phyloP scores from a whole-genome alignment of 1,140 invertebrate genomes.

The Drosophila mojavensis region DNA sequence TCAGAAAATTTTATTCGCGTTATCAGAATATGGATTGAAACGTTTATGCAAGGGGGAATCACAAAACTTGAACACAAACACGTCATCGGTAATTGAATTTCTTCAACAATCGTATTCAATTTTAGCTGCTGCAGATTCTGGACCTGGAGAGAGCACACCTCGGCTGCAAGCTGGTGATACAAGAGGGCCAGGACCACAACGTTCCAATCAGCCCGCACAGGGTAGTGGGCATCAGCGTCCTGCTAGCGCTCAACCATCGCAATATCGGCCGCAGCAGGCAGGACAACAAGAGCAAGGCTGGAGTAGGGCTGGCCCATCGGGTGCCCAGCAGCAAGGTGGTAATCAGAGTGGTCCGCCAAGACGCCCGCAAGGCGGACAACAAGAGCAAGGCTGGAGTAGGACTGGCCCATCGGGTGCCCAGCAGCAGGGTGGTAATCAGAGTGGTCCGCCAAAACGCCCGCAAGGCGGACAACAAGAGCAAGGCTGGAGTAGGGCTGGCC shows the following conservation, averaged over 20 bases:
- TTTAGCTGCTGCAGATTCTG: not conserved
- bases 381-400: not conserved
- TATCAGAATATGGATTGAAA: not conserved
- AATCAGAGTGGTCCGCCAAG: slow-evolving; percentile 5
- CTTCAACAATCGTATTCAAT: not conserved
- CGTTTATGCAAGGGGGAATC: not conserved
- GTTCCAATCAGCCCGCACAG: not conserved
- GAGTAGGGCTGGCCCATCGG: not conserved
- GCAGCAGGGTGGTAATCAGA: slow-evolving; percentile 6
- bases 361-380: slow-evolving; percentile 1
- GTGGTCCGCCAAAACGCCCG: not conserved
- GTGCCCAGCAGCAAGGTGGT: not conserved
- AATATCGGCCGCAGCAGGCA: not conserved
- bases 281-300: too few species aligned
- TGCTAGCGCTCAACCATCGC: not conserved
- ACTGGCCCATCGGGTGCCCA: not conserved
- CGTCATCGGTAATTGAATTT: not conserved
- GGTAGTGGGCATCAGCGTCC: not conserved
- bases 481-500: not conserved
- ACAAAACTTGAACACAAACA: not conserved
- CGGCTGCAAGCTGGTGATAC: not conserved
- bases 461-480: slow-evolving; percentile 1
- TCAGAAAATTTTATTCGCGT: too few species aligned
- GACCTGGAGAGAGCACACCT: not conserved
- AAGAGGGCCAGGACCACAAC: not conserved